These are phyloP conservation scores for Xanthia togata DNA, from an alignment of 2,888 invertebrate species.

Conservation along the genomic window DNA sequence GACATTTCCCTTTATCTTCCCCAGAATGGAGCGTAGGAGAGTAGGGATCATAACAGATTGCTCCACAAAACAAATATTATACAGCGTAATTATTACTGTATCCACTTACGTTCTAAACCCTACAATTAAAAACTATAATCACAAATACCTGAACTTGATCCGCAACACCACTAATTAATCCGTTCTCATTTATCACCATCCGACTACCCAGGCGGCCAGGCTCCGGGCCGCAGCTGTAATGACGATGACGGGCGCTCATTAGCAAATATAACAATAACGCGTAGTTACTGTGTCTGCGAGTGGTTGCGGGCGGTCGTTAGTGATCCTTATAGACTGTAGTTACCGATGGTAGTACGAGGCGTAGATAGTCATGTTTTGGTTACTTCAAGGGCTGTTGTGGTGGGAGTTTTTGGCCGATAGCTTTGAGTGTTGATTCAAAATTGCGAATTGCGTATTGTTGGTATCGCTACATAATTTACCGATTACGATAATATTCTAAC, in stretches of 20 bases:
- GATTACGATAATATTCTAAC: neutral
- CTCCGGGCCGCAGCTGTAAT: slow-evolving; percentile 19
- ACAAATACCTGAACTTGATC: slow-evolving; percentile 15
- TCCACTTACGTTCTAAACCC: neutral
- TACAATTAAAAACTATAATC: slow-evolving; percentile 7
- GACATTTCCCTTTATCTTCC: too few relatives aligned
- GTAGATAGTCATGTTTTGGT: neutral
- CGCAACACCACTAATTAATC: slow-evolving; percentile 35
- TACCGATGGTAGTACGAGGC: neutral
- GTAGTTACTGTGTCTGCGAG: slow-evolving; percentile 30
- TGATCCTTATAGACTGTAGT: slow-evolving; percentile 42
- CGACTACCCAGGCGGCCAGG: neutral
- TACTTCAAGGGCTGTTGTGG: neutral
- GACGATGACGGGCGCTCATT: slow-evolving; percentile 57
- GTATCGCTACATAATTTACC: neutral
- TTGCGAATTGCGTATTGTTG: neutral
- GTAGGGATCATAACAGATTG: neutral
- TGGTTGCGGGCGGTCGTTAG: slow-evolving; percentile 42
- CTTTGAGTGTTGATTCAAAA: neutral
- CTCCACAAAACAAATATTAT: neutral
- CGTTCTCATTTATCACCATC: slow-evolving; percentile 43
- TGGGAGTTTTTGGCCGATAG: neutral
- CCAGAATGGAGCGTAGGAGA: neutral
- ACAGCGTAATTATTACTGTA: neutral
- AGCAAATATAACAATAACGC: slow-evolving; percentile 56